Evolutionary conservation across 2,888 invertebrate species (phyloP).

Genomic region (Stratiomys singularior): DNA sequence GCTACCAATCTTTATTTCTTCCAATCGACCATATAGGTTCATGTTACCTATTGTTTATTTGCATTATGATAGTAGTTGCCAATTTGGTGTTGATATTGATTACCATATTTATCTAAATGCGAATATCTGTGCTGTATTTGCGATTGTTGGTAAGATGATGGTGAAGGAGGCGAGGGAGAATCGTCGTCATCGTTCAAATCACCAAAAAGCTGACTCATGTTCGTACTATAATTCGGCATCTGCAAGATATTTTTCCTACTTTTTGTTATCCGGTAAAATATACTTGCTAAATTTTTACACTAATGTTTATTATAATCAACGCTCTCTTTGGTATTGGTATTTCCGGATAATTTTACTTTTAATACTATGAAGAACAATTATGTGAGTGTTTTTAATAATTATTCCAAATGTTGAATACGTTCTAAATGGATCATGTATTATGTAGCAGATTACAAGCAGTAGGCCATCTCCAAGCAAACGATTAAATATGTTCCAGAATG

Average conservation of each 20-base stretch:
- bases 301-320: background rate
- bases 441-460: constrained; percentile 39
- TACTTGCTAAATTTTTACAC: background rate
- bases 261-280: constrained; percentile 31
- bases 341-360: background rate
- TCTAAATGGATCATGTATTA: background rate
- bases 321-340: constrained; percentile 9
- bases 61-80: constrained; percentile 64
- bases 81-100: constrained; percentile 38
- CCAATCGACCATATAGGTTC: too few species aligned
- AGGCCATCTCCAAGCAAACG: constrained; percentile 42
- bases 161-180: constrained; percentile 11
- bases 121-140: constrained; percentile 20
- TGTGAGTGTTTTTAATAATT: background rate
- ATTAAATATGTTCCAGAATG: constrained; percentile 35
- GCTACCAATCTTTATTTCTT: background rate
- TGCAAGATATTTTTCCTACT: constrained; percentile 53
- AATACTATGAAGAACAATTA: background rate
- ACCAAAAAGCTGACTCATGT: constrained; percentile 59
- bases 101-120: constrained; percentile 26
- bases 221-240: constrained; percentile 55
- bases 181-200: constrained; percentile 58
- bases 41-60: constrained; percentile 25
- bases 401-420: background rate
- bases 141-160: background rate